Evolutionary conservation across 2,797 vertebrate species (phyloP), one percentile per base, ranked within the genome.

Genomic region (Crenuchus spilurus): DNA sequence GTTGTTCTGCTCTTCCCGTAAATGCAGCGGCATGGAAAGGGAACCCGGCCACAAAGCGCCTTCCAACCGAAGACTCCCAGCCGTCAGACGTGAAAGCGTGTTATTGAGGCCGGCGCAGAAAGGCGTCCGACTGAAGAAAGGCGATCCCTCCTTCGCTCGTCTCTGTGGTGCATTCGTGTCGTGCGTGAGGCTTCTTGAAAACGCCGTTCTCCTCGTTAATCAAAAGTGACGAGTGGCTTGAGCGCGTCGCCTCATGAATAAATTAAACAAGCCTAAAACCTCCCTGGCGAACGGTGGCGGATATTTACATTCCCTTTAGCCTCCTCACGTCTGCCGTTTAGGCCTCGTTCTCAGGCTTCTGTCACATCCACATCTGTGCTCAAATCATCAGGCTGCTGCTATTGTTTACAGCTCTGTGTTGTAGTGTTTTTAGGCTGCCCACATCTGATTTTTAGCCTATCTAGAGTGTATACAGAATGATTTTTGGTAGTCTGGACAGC

Each of bases 231-330:
- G 55, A 71, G 68, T 62, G 49, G 67, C 70, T 77, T 54, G 44
- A 69, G 75, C 67, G 65, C 55, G 54, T 70, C 41, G n/a, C 33
- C 66, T 77, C 74, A 81, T 74, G 76, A 83, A 77, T 83, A 77
- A 83, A 81, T 81, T 55, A 87, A 81, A 77, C 72, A 82, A 82
- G 84, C 86, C 83, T 82, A 30, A 64, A 76, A 81, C 72, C 72
- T 77, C 81, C 86, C 73, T 20, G 39, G 76, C 67, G 81, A 76
- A 41, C 85, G 84, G 87, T 80, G 85, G 84, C 82, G 42, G 61
- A 86, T 85, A 83, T 89, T 90, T 88, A 88, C 86, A 84, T 88
- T 85, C 87, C 86, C 85, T 77, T 70, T 71, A 78, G 82, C 85
- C 85, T 87, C 81, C 84, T 86, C 69, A 55, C 70, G 84, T 85